phyloP scores from a whole-genome alignment of 1,140 invertebrate species.

The Aphis craccivora region DNA sequence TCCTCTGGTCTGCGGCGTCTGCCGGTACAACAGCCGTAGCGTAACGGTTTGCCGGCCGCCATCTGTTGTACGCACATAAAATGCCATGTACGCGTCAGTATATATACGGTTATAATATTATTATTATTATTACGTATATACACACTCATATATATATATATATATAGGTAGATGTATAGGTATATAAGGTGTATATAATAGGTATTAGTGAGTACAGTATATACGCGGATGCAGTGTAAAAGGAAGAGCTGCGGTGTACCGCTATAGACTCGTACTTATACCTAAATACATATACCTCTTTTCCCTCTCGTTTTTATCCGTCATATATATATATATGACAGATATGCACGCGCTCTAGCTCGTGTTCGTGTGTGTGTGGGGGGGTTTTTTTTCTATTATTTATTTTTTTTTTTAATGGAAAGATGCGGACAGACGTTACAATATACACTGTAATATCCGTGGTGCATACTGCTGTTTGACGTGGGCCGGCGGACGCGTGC shows the following conservation, averaged over 20 bases:
- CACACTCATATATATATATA: neutral
- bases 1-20: neutral
- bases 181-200: neutral
- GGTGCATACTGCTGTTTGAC: neutral
- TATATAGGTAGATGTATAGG: neutral
- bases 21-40: neutral
- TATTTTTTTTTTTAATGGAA: slow-evolving; percentile 18
- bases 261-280: neutral
- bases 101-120: slow-evolving; percentile 3
- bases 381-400: neutral
- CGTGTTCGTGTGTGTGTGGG: neutral
- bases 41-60: slow-evolving; percentile 43
- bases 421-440: slow-evolving; percentile 38
- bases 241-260: neutral
- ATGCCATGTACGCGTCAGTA: neutral
- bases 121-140: neutral
- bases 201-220: neutral
- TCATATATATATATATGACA: neutral
- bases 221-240: neutral
- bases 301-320: slow-evolving; percentile 12
- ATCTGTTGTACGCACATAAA: slow-evolving; percentile 25
- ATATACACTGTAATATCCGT: neutral
- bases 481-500: neutral
- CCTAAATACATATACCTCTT: neutral
- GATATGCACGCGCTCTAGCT: neutral